Evolutionary conservation across 1,140 invertebrate genomes (phyloP), one percentile per base, ranked within the genome.

Genomic region (Chionoecetes opilio): DNA sequence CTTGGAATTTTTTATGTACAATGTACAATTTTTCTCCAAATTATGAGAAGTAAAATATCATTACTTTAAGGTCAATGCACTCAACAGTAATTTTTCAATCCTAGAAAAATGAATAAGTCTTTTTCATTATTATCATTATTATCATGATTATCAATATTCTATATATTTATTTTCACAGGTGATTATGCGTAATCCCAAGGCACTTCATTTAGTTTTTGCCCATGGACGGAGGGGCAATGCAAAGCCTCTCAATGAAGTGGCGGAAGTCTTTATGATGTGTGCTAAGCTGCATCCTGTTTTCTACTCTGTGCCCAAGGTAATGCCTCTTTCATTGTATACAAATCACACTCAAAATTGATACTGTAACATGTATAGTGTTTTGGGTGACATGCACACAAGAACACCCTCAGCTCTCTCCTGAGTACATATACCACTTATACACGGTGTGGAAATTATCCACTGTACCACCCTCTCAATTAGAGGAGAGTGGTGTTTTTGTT

Each of bases 161-260:
- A 11, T 6, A 32, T 21, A 35, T 21, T 86, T 2, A 32, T 1
- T 38, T 84, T 53, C 63, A n/a, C 89, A 94, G 93, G 93, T 94
- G n/a, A 94, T 94, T 63, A 26, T 91, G 75, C 82, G 93, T 29
- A 91, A 91, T 26, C 93, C 93, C 17, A 94, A 94, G 89, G 93
- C 93, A 29, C 82, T 94, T 17, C 93, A 94, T 21, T 21, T 94
- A 29, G 38, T 91, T 29, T 94, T 85, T 53, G 35, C 85, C 29
- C 38, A 29, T 29, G 88, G 93, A 31, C 88, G 93, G 26, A 38
- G 93, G 17, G 53, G 85, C 32, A 90, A 38, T 53, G 82, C 63
- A 8, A 94, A 94, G 37, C 93, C 93, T 6, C 38, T 94, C 8
- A 90, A 94, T 91, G 89, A 94, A 38, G 93, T 94, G 17, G 93